Evolutionary conservation across 2,888 invertebrate species (phyloP), one percentile per base, ranked within the genome.

Genomic region (Morpho deidamia): DNA sequence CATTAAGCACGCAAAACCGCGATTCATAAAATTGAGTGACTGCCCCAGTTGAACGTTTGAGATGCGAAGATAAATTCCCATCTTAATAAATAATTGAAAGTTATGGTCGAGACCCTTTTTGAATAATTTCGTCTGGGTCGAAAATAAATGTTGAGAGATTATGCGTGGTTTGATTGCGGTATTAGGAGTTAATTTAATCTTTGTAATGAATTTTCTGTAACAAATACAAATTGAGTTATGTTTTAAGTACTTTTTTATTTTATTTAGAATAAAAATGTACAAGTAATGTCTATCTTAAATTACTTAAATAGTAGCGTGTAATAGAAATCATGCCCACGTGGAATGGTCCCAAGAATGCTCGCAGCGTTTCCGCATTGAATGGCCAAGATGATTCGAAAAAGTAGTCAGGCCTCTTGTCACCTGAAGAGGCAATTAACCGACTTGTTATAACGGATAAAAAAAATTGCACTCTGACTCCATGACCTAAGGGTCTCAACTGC

Each of bases 1-100:
- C 41, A 56, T 51, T 68, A 76, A 72, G 66, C 83, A 84, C 84
- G 83, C 81, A 73, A 83, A 76, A 73, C 61, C 62, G 61, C 79
- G 69, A 83, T 84, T 81, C 78, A 79, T 84, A 80, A 83, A 78
- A 74, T 71, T 74, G 74, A 76, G 76, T 72, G 78, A 74, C 72
- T 72, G 70, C 61, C 70, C 69, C 60, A 64, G 64, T 68, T 64
- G 66, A 69, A 50, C 55, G 63, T 59, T 69, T 63, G 69, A 74
- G 75, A 76, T 75, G 74, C 72, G 75, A 76, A 76, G 77, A 81
- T 70, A 74, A 73, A 81, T 81, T 69, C 69, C 68, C 54, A 23
- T 52, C 43, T 38, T 56, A 71, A 74, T 70, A 79, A 78, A 74
- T 70, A 79, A 78, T 76, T 76, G 72, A 73, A 71, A 72, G 71